Conservation (phyloP, 2,888 invertebrate species). For the Mythimna pallens region DNA sequence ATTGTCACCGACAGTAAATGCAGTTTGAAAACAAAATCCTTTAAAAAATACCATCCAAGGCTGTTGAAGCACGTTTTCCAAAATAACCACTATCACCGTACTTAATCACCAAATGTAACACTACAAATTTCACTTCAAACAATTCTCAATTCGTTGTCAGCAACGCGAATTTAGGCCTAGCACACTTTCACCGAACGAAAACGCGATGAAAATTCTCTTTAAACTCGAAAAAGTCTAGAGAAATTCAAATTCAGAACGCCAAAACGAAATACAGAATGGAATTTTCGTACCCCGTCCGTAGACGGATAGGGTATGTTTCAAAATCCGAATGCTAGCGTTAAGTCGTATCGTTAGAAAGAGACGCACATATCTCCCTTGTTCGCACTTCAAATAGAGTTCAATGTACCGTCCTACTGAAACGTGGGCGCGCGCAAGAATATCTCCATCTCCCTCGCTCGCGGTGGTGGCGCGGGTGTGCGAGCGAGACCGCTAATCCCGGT, state of each 20-base stretch:
- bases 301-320: conserved; percentile 65
- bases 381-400: conserved; percentile 81
- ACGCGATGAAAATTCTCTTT: conserved; percentile 12
- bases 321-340: conserved; percentile 71
- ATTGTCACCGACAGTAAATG: conserved; percentile 25
- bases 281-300: conserved; percentile 65
- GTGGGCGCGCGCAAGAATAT: conserved; percentile 84
- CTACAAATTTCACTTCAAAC: conserved; percentile 12
- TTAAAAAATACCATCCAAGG: conserved; percentile 19
- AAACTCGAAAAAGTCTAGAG: conserved; percentile 25
- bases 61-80: conserved; percentile 1
- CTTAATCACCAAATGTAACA: conserved; percentile 41
- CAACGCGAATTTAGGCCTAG: conserved; percentile 63
- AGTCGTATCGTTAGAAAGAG: conserved; percentile 75
- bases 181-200: conserved; percentile 29
- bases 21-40: conserved; percentile 14
- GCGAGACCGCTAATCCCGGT: conserved; percentile 73
- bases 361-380: conserved; percentile 73
- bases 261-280: conserved; percentile 58
- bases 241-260: conserved; percentile 42
- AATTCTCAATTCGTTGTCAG: conserved; percentile 10
- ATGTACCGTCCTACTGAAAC: conserved; percentile 86
- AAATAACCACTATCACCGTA: conserved; percentile 22
- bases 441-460: conserved; percentile 72
- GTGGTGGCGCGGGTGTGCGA: conserved; percentile 62